phyloP scores from a whole-genome alignment of 2,797 vertebrate species.

The Amblyraja radiata region DNA sequence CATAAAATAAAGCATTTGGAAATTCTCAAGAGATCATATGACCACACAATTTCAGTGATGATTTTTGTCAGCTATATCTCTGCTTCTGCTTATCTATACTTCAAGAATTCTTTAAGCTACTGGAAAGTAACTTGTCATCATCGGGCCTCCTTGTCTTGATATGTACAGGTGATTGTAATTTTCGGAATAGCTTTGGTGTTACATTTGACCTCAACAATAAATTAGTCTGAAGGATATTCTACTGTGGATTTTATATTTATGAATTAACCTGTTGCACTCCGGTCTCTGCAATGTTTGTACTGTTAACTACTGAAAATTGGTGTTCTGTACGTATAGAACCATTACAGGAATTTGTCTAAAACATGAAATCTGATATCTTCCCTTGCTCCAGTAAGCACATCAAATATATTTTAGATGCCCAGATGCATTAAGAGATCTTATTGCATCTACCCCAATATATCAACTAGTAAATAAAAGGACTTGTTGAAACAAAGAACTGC shows the following conservation, averaged over 20 bases:
- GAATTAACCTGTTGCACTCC: background rate
- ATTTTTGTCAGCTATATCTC: background rate
- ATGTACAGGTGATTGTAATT: background rate
- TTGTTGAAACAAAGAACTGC: background rate
- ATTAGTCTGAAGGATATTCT: background rate
- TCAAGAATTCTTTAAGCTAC: background rate
- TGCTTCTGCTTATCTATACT: background rate
- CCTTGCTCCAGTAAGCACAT: background rate
- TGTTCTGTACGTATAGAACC: background rate
- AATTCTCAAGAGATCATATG: background rate
- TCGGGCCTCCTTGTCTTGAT: background rate
- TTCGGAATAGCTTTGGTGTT: background rate
- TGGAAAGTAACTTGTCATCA: background rate
- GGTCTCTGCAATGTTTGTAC: background rate
- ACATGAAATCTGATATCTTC: background rate
- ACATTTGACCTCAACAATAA: background rate
- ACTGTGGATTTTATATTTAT: background rate
- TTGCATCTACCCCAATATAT: background rate
- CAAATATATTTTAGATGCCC: background rate
- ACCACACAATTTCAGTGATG: background rate
- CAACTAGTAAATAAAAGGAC: background rate
- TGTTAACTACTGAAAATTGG: background rate
- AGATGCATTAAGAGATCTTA: background rate
- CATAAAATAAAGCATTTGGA: background rate
- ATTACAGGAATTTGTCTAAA: background rate